Evolutionary conservation across 2,113 vertebrate species (phyloP), one percentile per base, ranked within the genome.

Genomic region (Ardeotis arabs): DNA sequence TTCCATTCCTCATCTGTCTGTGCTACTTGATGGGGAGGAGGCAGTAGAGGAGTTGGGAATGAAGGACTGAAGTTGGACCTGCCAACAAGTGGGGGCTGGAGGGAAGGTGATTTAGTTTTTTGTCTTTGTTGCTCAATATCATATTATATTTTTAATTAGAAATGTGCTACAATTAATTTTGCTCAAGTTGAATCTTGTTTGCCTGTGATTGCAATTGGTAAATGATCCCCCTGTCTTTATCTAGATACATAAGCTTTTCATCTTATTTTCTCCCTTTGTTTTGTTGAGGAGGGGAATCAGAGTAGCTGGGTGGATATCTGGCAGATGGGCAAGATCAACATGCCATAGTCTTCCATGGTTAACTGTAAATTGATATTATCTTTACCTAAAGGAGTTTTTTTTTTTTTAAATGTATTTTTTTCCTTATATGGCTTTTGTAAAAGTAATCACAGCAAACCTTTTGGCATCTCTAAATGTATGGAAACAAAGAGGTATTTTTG

Each of bases 1-100:
- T 29, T 24, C 18, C 41, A 9, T 56, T 56, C 19, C 20, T 18
- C 29, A 24, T 29, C 12, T 18, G 6, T 1, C 6, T 49, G 6
- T 23, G 28, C 12, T 14, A 15, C 4, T n/a, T 39, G 23, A 6
- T 12, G 4, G 1, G 3, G 18, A 4, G 1, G 7, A 39, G 10
- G 10, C 24, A 20, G 52, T 12, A 28, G 4, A 37, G 17, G 14
- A 75, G 13, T 23, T 24, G 12, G 24, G 41, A 63, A 64, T 17
- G 58, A 55, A 63, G 15, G 14, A 31, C 1, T 47, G 19, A 47
- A 63, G 11, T 10, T 56, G 7, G 72, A 10, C 14, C 16, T 56
- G 23, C 24, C 39, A n/a, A 16, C 23, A 72, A n/a, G 14, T 0
- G 3, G 17, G 9, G 9, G 12, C 31, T 31, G 13, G 14, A 5